These are phyloP conservation scores for Lepidotrigona ventralis DNA, from an alignment of 1,140 invertebrate genomes.

Conservation along the genomic window DNA sequence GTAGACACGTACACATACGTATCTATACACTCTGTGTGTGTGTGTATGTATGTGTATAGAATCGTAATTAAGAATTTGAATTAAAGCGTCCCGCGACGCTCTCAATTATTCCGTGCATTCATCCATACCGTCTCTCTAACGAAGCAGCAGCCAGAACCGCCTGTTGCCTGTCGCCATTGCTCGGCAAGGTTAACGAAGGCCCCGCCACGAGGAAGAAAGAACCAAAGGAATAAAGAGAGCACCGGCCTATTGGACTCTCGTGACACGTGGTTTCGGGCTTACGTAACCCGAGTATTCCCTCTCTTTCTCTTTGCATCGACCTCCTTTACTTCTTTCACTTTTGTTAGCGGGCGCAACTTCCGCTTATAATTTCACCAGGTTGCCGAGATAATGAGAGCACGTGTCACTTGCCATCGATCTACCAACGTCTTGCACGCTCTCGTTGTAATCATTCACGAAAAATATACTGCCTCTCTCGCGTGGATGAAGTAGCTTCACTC, in stretches of 20 bases:
- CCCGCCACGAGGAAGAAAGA: neutral
- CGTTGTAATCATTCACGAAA: too few relatives aligned
- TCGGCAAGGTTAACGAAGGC: constrained; percentile 32
- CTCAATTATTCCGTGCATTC: constrained; percentile 41
- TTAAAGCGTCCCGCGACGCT: neutral
- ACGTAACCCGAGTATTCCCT: neutral
- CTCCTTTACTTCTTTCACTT: neutral
- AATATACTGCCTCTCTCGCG: too few relatives aligned
- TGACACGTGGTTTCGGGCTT: neutral
- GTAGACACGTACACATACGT: neutral
- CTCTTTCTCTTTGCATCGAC: too few relatives aligned
- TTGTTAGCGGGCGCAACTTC: neutral
- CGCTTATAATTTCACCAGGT: constrained; percentile 21
- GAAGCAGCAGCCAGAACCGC: constrained; percentile 27
- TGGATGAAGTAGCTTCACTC: too few relatives aligned
- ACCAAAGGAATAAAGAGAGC: constrained; percentile 3
- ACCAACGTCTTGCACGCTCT: too few relatives aligned
- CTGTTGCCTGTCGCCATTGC: constrained; percentile 28
- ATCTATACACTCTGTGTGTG: too few relatives aligned
- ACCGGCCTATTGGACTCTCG: neutral
- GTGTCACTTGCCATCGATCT: neutral
- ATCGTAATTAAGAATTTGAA: constrained; percentile 36
- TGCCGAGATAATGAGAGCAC: constrained; percentile 31
- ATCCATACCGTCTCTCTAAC: constrained; percentile 14
- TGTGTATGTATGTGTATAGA: neutral